Evolutionary conservation across 53 echinoderm and acorn worm genomes (phyloP).

Genomic region (Astropecten irregularis): DNA sequence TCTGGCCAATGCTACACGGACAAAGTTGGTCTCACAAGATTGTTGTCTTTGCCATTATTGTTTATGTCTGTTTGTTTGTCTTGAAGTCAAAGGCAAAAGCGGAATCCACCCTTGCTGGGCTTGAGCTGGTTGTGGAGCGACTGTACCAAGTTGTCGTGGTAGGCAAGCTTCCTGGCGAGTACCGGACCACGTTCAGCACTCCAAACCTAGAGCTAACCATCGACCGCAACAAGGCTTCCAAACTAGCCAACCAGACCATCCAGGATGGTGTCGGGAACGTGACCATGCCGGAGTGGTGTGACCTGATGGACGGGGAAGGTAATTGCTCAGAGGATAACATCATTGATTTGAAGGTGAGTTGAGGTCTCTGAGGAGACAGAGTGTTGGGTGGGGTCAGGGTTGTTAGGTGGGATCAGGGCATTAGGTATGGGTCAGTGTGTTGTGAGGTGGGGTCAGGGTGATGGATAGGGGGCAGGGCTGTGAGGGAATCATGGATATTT

Average conservation of each 20-base stretch:
- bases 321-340: not conserved
- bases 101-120: not conserved
- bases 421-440: no score
- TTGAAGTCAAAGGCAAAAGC: conserved; percentile 2
- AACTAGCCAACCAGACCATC: not conserved
- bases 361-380: not conserved
- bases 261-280: conserved; percentile 44
- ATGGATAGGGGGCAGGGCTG: not conserved
- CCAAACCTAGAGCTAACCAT: conserved; percentile 27
- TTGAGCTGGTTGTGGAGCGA: conserved; percentile 8
- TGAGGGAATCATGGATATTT: not conserved
- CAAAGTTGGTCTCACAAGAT: no score
- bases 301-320: conserved; percentile 23
- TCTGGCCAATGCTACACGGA: no score
- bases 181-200: not conserved
- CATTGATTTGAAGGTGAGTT: conserved; percentile 5
- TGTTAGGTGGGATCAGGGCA: no score
- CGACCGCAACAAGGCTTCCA: conserved; percentile 8
- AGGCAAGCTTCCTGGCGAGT: conserved; percentile 57
- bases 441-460: not conserved
- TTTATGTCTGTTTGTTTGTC: not conserved
- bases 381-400: not conserved
- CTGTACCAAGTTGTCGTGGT: conserved; percentile 16
- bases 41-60: not conserved
- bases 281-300: conserved; percentile 25